phyloP scores from a whole-genome alignment of 2,888 invertebrate genomes.

The Cancer borealis region DNA sequence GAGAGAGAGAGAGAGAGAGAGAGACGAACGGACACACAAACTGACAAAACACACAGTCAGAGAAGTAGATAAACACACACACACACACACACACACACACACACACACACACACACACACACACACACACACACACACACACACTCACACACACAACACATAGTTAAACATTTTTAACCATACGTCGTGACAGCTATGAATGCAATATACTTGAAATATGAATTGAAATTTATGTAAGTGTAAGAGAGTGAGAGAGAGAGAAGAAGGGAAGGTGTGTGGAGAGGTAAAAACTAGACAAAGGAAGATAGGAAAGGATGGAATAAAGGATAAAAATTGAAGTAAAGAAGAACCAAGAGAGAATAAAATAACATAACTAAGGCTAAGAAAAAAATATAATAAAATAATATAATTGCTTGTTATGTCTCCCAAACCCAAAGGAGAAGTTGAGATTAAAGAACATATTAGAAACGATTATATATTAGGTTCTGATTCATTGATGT shows the following conservation, averaged over 20 bases:
- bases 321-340: neutral
- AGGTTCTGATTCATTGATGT: too few relatives aligned
- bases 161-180: neutral
- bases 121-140: slow-evolving; percentile 31
- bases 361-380: too few relatives aligned
- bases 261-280: neutral
- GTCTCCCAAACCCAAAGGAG: too few relatives aligned
- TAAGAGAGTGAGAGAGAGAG: neutral
- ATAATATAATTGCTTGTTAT: too few relatives aligned
- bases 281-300: neutral
- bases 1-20: neutral
- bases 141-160: slow-evolving; percentile 8
- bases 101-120: neutral
- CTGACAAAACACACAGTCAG: too few relatives aligned
- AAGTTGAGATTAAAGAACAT: too few relatives aligned
- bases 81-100: slow-evolving; percentile 39
- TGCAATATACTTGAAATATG: neutral
- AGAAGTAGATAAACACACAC: neutral
- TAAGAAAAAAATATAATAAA: too few relatives aligned
- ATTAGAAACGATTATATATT: too few relatives aligned
- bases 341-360: neutral
- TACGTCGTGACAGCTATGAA: neutral
- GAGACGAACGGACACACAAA: neutral
- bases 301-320: neutral
- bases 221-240: too few relatives aligned